Evolutionary conservation across 2,797 vertebrate genomes (phyloP).

Genomic region (Gobionotothen gibberifrons): DNA sequence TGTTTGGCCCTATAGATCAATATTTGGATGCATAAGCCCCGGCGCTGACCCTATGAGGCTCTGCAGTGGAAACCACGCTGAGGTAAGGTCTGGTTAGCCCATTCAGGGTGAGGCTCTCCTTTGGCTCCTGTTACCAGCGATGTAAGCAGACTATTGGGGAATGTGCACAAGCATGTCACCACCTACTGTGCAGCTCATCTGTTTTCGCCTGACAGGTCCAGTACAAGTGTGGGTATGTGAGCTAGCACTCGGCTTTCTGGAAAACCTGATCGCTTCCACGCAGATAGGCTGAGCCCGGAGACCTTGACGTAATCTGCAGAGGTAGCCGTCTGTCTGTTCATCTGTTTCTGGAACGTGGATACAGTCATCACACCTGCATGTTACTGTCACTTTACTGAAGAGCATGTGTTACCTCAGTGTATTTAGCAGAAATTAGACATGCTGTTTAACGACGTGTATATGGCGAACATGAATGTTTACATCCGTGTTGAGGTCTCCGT

Average conservation of each 20-base stretch:
- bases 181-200: conserved; percentile 78
- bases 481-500: conserved; percentile 14
- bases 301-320: conserved; percentile 58
- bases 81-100: conserved; percentile 56
- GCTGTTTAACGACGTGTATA: conserved; percentile 3
- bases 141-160: conserved; percentile 74
- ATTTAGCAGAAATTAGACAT: neutral
- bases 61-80: conserved; percentile 45
- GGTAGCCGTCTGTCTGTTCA: conserved; percentile 39
- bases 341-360: conserved; percentile 50
- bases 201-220: conserved; percentile 74
- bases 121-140: conserved; percentile 73
- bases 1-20: neutral
- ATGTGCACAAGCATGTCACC: conserved; percentile 76
- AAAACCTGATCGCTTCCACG: conserved; percentile 53
- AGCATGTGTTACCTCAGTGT: conserved; percentile 5
- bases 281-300: conserved; percentile 39
- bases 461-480: neutral
- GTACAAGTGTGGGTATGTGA: conserved; percentile 26
- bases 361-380: conserved; percentile 58
- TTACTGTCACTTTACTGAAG: conserved; percentile 16
- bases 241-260: conserved; percentile 43
- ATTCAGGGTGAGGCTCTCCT: conserved; percentile 63
- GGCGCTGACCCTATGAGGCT: conserved; percentile 24
- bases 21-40: conserved; percentile 16